A percentile compares a stretch with the other conserved stretches of the same genome.
These are phyloP conservation scores for Neotragus pygmaeus DNA, from an alignment of 2,113 vertebrate species.

Conservation along the genomic window DNA sequence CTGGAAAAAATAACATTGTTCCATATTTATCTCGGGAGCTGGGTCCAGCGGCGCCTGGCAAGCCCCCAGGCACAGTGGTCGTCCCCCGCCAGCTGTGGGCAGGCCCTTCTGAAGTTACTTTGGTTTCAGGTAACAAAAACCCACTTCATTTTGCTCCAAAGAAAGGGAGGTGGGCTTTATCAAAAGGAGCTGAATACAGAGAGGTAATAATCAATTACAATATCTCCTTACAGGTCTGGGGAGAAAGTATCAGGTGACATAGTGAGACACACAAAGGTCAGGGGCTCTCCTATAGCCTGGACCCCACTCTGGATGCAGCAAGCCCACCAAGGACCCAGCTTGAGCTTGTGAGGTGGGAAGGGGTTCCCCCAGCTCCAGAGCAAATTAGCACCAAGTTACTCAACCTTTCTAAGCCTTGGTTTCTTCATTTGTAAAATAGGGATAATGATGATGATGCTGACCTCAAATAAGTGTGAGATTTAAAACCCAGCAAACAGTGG, in stretches of 20 bases:
- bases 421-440: not conserved
- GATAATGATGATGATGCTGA: not conserved
- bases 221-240: not conserved
- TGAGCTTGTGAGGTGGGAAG: not conserved
- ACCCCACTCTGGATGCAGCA: not conserved
- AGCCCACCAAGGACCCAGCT: rapidly evolving
- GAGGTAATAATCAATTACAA: not conserved
- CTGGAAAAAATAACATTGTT: not conserved
- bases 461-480: not conserved
- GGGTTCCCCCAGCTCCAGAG: not conserved
- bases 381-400: not conserved
- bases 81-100: no score
- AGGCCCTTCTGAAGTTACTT: not conserved
- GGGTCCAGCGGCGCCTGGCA: rapidly evolving
- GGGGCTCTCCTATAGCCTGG: not conserved
- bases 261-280: not conserved
- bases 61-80: not conserved
- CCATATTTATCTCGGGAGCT: not conserved
- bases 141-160: not conserved
- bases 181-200: not conserved
- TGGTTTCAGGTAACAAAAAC: conserved; percentile 2
- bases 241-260: not conserved
- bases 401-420: not conserved
- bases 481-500: not conserved
- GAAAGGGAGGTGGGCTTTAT: not conserved